Percentiles rank a stretch among this genome's conserved stretches.
Conservation (phyloP, 2,888 invertebrate species). For the Osmoderma eremita region DNA sequence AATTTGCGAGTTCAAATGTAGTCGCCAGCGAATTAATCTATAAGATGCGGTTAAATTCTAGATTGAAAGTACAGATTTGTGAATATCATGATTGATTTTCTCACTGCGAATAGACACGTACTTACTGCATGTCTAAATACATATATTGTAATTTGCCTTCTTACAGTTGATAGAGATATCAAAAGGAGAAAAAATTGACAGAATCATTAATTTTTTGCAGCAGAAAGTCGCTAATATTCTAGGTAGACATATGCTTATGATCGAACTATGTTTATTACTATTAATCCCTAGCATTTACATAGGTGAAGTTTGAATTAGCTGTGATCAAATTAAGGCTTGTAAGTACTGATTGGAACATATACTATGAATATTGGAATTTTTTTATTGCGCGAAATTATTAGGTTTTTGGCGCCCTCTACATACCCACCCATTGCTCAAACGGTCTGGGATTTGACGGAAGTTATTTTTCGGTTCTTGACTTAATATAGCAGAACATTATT, state of each 20-base stretch:
- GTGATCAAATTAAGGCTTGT: background rate
- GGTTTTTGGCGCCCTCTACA: too few relatives aligned
- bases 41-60: background rate
- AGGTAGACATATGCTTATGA: background rate
- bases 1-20: too few relatives aligned
- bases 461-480: too few relatives aligned
- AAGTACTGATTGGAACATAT: too few relatives aligned
- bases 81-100: background rate
- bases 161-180: too few relatives aligned
- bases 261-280: conserved; percentile 11
- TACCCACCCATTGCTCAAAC: too few relatives aligned
- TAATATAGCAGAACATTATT: too few relatives aligned
- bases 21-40: background rate
- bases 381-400: background rate
- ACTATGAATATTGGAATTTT: conserved; percentile 4
- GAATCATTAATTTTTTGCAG: conserved; percentile 24
- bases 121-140: too few relatives aligned
- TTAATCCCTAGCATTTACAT: conserved; percentile 22
- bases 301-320: conserved; percentile 3
- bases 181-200: conserved; percentile 21
- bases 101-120: too few relatives aligned
- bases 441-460: too few relatives aligned
- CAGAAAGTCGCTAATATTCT: conserved; percentile 8
- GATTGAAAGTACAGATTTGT: conserved; percentile 4
- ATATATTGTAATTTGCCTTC: too few relatives aligned